A percentile compares a stretch with the other conserved stretches of the same genome.
These are phyloP conservation scores for Helleia helle DNA, from an alignment of 2,888 invertebrate genomes.

Conservation along the genomic window DNA sequence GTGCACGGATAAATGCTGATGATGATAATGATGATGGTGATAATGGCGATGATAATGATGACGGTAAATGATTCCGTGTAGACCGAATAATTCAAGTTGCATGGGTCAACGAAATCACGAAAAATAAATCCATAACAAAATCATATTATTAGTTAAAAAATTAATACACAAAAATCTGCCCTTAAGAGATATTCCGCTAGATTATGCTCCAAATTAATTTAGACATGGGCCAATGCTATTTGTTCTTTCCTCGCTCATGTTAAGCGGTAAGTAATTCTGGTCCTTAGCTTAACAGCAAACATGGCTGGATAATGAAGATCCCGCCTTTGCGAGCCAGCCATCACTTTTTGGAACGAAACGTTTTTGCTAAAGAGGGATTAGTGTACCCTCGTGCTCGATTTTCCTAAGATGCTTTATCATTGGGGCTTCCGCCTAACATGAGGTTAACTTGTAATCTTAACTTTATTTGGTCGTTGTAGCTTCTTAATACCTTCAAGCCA, in stretches of 20 bases:
- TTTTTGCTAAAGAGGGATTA: conserved; percentile 75
- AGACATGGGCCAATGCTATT: conserved; percentile 5
- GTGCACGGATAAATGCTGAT: too few relatives aligned
- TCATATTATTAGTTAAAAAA: too few relatives aligned
- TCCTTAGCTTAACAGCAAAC: conserved; percentile 69
- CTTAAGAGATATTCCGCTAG: too few relatives aligned
- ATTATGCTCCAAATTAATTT: not conserved
- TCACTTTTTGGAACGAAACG: conserved; percentile 72
- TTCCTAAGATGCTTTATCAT: conserved; percentile 73
- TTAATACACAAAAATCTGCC: too few relatives aligned
- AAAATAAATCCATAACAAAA: too few relatives aligned
- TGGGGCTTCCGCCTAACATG: conserved; percentile 70
- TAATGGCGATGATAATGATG: too few relatives aligned
- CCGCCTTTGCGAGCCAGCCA: conserved; percentile 66
- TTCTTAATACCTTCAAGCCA: conserved; percentile 58
- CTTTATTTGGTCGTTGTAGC: conserved; percentile 67
- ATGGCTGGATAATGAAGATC: conserved; percentile 68
- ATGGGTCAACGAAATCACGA: too few relatives aligned
- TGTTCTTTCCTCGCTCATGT: conserved; percentile 17
- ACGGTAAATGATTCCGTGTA: too few relatives aligned
- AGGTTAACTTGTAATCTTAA: conserved; percentile 74
- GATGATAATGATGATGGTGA: too few relatives aligned
- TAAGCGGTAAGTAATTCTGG: conserved; percentile 43
- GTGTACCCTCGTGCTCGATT: conserved; percentile 66
- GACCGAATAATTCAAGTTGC: too few relatives aligned